These are phyloP conservation scores for Nyctereutes procyonoides DNA, from an alignment of 2,113 vertebrate genomes.

Conservation along the genomic window DNA sequence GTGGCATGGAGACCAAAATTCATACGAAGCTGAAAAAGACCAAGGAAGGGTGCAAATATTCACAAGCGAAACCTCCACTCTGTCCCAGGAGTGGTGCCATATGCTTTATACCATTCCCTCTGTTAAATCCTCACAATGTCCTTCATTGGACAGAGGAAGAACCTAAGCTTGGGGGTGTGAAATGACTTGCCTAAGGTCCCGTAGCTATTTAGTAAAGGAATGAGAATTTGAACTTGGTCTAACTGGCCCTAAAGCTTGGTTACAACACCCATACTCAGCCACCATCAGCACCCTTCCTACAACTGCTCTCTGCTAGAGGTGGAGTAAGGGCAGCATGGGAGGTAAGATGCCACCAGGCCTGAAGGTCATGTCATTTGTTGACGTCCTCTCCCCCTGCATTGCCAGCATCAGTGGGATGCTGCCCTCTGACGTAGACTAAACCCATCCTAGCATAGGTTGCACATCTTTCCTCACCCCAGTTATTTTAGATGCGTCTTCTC, in stretches of 20 bases:
- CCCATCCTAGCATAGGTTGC: neutral
- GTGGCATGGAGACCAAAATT: neutral
- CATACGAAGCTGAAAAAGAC: neutral
- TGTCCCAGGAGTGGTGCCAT: neutral
- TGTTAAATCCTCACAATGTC: neutral
- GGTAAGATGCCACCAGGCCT: neutral
- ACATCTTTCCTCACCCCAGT: neutral
- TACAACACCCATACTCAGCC: neutral
- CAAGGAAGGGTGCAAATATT: neutral
- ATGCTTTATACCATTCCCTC: neutral
- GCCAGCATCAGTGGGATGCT: neutral
- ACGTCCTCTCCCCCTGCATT: neutral
- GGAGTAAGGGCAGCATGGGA: neutral
- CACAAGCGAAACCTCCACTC: neutral
- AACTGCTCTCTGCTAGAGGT: neutral
- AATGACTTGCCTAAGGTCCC: neutral
- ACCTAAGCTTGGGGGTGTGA: neutral
- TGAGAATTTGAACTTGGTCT: neutral
- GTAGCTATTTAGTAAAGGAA: neutral
- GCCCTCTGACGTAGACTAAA: neutral
- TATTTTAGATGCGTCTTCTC: neutral
- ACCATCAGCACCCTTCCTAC: neutral
- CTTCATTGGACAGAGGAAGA: neutral
- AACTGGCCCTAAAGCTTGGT: neutral
- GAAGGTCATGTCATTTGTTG: neutral